A percentile compares a stretch with the other conserved stretches of the same genome.
Conservation (phyloP, 2,888 invertebrate genomes). For the Mesorhabditis spiculigera region DNA sequence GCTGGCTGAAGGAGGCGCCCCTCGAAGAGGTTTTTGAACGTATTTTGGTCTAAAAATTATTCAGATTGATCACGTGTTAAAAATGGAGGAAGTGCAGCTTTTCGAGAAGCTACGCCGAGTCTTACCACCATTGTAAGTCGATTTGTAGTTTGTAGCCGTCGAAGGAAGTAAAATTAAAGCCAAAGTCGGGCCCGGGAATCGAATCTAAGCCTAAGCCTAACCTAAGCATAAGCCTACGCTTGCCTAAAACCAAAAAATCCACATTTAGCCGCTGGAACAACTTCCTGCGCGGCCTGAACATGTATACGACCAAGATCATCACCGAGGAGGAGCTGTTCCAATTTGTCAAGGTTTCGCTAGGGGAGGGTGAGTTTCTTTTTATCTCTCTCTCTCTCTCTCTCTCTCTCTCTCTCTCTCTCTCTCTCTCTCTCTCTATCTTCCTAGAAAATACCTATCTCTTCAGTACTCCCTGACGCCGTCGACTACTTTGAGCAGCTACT, state of each 20-base stretch:
- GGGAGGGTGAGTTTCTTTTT: not conserved
- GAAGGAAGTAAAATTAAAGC: not conserved
- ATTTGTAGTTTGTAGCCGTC: not conserved
- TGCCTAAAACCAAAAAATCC: no score
- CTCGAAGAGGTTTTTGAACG: no score
- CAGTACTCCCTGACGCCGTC: not conserved
- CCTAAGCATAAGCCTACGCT: no score
- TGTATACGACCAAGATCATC: slow-evolving; percentile 11
- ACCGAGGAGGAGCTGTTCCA: slow-evolving; percentile 8
- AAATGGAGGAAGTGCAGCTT: slow-evolving; percentile 9
- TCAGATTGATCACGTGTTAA: not conserved
- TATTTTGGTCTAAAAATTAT: not conserved
- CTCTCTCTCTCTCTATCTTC: no score
- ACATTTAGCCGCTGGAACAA: slow-evolving; percentile 3
- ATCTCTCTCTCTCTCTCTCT: no score
- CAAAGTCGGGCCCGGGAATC: no score
- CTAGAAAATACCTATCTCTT: not conserved
- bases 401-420: no score
- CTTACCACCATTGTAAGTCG: not conserved
- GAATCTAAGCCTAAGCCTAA: no score
- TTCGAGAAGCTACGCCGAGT: slow-evolving; percentile 9
- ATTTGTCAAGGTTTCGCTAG: slow-evolving; percentile 9
- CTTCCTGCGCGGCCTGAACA: slow-evolving; percentile 11
- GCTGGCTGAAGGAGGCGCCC: no score
- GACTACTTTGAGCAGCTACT: not conserved